Evolutionary conservation across 2,888 invertebrate genomes (phyloP), one percentile per base, ranked within the genome.

Genomic region (Gastrophysa polygoni): DNA sequence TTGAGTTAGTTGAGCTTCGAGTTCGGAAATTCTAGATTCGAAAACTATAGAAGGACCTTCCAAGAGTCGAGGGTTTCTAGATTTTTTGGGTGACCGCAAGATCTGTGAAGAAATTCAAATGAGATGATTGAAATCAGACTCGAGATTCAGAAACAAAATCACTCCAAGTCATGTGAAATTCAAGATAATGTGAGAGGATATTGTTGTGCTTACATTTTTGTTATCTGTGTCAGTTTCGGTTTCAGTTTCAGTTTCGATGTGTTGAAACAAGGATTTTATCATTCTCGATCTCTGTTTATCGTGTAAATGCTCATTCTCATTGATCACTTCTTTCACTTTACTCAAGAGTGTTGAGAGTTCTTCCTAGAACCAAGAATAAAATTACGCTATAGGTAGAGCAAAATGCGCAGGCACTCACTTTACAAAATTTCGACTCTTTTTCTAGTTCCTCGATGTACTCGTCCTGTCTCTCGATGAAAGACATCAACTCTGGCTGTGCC

Each of bases 401-500:
- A 14, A 1, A 8, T 43, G 16, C 11, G 14, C 5, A n/a, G 20
- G 24, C 48, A 74, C 81, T 75, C 78, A 89, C 89, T 81, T 91
- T 87, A 77, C 93, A 93, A 75, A 91, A 92, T 73, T 90, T 89
- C 38, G 93, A 92, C 82, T 94, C 93, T 70, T 90, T 87, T 78
- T 94, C 93, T 54, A 94, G 78, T 77, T 94, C 93, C 67, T 93
- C 91, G 52, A 94, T 93, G 75, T 94, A 93, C 72, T 92, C 92
- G 75, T 93, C 93, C 73, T 94, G 93, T 66, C 91, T 88, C 79
- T 93, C 91, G 50, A 93, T 91, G 75, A 92, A 93, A 71, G 88
- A 87, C 78, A 91, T 85, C 47, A 93, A 84, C 77, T 93, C 93
- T 11, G 89, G 89, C 71, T 89, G 82, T 72, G 87, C 70, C 10